A percentile compares a stretch with the other conserved stretches of the same genome.
Conservation (phyloP, 1,140 invertebrate species). For the Gonioctena quinquepunctata region DNA sequence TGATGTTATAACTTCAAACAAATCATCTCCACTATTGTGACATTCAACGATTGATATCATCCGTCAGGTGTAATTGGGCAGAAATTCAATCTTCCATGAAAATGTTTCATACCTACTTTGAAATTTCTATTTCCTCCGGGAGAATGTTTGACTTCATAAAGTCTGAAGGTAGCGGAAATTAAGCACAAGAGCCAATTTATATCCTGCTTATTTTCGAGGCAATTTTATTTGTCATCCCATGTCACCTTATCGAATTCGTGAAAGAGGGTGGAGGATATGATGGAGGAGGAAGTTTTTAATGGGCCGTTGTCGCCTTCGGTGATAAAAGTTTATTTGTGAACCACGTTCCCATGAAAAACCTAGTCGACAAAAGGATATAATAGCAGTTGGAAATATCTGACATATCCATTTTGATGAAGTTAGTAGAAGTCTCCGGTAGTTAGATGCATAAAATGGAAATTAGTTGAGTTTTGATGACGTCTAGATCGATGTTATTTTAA, state of each 20-base stretch:
- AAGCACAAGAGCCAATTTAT: slow-evolving; percentile 5
- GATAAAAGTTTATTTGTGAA: neutral
- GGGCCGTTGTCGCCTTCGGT: neutral
- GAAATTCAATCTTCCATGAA: neutral
- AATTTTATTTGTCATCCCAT: neutral
- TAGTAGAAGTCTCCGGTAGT: no score
- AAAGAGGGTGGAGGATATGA: neutral
- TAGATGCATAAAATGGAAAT: no score
- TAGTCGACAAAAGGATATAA: no score
- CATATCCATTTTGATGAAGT: no score
- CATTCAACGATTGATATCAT: neutral
- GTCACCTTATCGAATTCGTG: neutral
- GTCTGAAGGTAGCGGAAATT: slow-evolving; percentile 3
- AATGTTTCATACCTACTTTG: neutral
- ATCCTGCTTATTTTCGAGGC: neutral
- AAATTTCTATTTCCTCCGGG: neutral
- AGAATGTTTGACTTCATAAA: neutral
- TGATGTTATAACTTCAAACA: no score
- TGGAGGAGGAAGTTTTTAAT: neutral
- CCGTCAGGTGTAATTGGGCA: neutral
- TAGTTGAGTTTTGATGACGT: no score
- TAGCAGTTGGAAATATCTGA: no score
- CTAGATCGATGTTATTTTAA: no score
- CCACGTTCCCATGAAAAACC: no score
- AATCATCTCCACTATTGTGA: neutral